Conservation (phyloP, 1,140 invertebrate genomes). For the Harpegnathos saltator region DNA sequence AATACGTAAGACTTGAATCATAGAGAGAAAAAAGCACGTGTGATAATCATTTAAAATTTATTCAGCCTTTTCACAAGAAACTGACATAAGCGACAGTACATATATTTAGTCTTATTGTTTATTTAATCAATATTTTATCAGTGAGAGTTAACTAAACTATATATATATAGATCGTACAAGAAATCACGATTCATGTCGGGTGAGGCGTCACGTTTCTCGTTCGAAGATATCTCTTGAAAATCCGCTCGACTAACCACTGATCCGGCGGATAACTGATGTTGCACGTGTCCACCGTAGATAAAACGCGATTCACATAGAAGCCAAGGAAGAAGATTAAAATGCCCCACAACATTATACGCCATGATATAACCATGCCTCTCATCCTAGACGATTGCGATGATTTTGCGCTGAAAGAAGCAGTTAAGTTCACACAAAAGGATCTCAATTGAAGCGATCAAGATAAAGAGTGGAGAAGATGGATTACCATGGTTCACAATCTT, state of each 20-base stretch:
- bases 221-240: slow-evolving; percentile 67
- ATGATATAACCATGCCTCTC: slow-evolving; percentile 52
- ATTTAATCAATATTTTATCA: slow-evolving; percentile 3
- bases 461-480: slow-evolving; percentile 34
- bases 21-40: too few relatives aligned
- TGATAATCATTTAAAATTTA: slow-evolving; percentile 24
- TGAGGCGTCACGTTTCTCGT: slow-evolving; percentile 58
- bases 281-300: slow-evolving; percentile 64
- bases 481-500: slow-evolving; percentile 71
- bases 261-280: slow-evolving; percentile 46
- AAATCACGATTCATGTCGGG: slow-evolving; percentile 70
- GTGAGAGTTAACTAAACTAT: neutral
- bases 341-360: slow-evolving; percentile 72
- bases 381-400: slow-evolving; percentile 46
- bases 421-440: neutral
- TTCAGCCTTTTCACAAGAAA: slow-evolving; percentile 30
- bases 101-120: slow-evolving; percentile 14
- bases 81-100: slow-evolving; percentile 36
- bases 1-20: neutral
- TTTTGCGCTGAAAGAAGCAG: slow-evolving; percentile 51
- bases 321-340: slow-evolving; percentile 78
- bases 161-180: neutral
- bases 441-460: neutral
- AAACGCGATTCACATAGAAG: slow-evolving; percentile 75
- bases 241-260: slow-evolving; percentile 77